phyloP scores from a whole-genome alignment of 2,888 invertebrate species.

The Stramonita haemastoma region DNA sequence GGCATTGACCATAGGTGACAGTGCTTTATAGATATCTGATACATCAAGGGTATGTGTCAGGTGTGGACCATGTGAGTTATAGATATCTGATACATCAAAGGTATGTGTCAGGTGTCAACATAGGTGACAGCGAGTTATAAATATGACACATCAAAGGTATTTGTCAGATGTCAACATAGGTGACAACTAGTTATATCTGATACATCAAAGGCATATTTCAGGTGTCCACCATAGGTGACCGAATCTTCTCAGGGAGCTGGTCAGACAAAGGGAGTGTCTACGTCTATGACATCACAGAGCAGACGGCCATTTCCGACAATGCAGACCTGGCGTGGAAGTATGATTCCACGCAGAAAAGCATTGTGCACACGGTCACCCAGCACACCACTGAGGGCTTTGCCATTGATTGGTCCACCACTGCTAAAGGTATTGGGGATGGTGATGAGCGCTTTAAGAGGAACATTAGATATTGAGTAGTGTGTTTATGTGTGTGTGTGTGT shows the following conservation, averaged over 20 bases:
- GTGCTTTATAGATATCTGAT: too few species aligned
- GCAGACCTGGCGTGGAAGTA: conserved; percentile 77
- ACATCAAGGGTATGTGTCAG: conserved; percentile 62
- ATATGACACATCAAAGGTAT: neutral
- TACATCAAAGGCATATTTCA: conserved; percentile 56
- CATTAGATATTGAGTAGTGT: too few species aligned
- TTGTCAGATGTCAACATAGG: neutral
- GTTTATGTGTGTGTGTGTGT: too few species aligned
- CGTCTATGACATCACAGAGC: conserved; percentile 92
- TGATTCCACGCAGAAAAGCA: conserved; percentile 68
- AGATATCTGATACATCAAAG: too few species aligned
- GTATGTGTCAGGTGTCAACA: conserved; percentile 76
- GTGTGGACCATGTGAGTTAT: conserved; percentile 80
- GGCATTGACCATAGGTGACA: conserved; percentile 81
- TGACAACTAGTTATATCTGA: neutral
- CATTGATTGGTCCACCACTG: conserved; percentile 92
- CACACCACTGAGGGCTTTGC: conserved; percentile 97
- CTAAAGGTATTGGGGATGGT: conserved; percentile 81
- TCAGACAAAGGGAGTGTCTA: conserved; percentile 95
- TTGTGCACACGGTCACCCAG: conserved; percentile 88
- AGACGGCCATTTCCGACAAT: conserved; percentile 89
- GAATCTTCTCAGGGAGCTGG: conserved; percentile 92
- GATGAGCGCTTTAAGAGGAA: too few species aligned
- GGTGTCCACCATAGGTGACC: conserved; percentile 81
- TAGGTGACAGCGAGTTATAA: conserved; percentile 80